A percentile compares a stretch with the other conserved stretches of the same genome.
Evolutionary conservation across 2,113 vertebrate genomes (phyloP).

Genomic region (Mugil cephalus): DNA sequence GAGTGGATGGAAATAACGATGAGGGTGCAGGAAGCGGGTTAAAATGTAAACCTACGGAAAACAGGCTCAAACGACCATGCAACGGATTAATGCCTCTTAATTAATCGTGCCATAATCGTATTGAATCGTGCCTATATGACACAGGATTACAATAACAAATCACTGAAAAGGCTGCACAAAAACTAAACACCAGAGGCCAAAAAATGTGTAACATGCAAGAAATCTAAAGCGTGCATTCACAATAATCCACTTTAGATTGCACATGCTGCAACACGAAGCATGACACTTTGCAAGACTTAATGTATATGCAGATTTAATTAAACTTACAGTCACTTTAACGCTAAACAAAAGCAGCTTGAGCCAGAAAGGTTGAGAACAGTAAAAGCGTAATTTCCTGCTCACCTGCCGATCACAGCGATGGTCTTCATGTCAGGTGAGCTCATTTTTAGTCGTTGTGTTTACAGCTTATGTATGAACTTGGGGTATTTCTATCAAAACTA

Average conservation of each 20-base stretch:
- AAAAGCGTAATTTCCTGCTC: slow-evolving; percentile 28
- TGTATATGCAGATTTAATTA: background rate
- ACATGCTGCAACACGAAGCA: background rate
- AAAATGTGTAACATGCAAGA: background rate
- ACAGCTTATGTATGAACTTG: background rate
- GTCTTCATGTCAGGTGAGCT: slow-evolving; percentile 60
- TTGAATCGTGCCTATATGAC: no score
- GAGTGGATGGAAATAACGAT: slow-evolving; percentile 12
- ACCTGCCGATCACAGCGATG: slow-evolving; percentile 84
- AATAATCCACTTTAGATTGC: background rate
- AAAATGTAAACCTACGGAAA: slow-evolving; percentile 8
- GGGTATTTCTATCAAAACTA: background rate
- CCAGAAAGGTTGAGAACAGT: no score
- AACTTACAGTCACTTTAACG: no score
- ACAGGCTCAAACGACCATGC: background rate
- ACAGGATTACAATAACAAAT: background rate
- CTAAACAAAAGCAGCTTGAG: no score
- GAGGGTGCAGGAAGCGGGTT: slow-evolving; percentile 15
- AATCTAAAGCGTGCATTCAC: background rate
- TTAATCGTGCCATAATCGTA: background rate
- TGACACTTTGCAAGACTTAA: background rate
- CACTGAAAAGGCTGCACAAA: background rate
- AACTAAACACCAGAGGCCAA: background rate
- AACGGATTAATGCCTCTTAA: background rate
- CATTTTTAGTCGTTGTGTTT: slow-evolving; percentile 24